Conservation (phyloP, 2,797 vertebrate species). For the Brotula barbata region DNA sequence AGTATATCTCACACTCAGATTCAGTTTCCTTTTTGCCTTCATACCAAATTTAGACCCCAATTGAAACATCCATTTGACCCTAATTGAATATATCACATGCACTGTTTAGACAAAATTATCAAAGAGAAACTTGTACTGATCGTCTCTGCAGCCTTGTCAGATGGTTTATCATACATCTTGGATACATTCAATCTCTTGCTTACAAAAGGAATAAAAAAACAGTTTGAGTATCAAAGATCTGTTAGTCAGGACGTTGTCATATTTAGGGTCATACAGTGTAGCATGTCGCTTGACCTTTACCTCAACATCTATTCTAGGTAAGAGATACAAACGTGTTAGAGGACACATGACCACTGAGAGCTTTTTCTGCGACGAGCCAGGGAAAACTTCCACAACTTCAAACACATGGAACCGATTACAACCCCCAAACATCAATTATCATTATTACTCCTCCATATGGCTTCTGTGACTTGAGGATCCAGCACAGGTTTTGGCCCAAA, state of each 20-base stretch:
- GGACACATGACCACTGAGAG: neutral
- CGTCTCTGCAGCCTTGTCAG: slow-evolving; percentile 20
- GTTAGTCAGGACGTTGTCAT: slow-evolving; percentile 44
- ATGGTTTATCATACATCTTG: slow-evolving; percentile 39
- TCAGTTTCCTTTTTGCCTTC: slow-evolving; percentile 15
- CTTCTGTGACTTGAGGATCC: neutral
- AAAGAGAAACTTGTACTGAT: slow-evolving; percentile 14
- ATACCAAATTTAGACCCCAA: slow-evolving; percentile 4
- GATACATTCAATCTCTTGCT: slow-evolving; percentile 61
- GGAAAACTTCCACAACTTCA: neutral
- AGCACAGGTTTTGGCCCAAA: neutral
- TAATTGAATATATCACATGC: slow-evolving; percentile 36
- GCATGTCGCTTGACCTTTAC: neutral
- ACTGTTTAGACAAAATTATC: slow-evolving; percentile 24
- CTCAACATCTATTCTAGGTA: neutral
- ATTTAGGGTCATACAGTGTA: neutral
- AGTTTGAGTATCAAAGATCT: slow-evolving; percentile 38
- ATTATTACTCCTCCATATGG: neutral
- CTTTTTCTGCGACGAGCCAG: neutral
- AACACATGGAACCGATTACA: too few relatives aligned
- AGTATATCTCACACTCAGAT: neutral
- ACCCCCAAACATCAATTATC: too few relatives aligned
- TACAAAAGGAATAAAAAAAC: slow-evolving; percentile 27
- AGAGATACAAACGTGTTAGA: neutral
- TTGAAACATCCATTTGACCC: slow-evolving; percentile 15